Conservation (phyloP, 2,888 invertebrate genomes). For the Zygaena filipendulae region DNA sequence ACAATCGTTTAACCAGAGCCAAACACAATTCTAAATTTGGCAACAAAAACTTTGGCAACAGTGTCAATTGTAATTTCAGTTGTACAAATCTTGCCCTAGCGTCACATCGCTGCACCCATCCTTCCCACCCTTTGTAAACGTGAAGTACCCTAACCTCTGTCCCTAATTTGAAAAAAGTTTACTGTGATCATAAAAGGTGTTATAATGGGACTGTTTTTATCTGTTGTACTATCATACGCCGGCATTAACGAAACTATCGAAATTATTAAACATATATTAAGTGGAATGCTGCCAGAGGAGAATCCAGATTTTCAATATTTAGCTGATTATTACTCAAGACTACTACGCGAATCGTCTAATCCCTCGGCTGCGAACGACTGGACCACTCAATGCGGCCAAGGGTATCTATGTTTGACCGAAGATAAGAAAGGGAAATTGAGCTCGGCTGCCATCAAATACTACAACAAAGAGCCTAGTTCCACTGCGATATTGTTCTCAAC, state of each 20-base stretch:
- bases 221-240: slow-evolving; percentile 79
- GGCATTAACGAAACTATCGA: slow-evolving; percentile 77
- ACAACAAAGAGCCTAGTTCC: slow-evolving; percentile 44
- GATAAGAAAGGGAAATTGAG: slow-evolving; percentile 45
- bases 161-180: slow-evolving; percentile 25
- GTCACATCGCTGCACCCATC: slow-evolving; percentile 55
- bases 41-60: slow-evolving; percentile 62
- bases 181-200: slow-evolving; percentile 19
- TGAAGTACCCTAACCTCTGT: slow-evolving; percentile 28
- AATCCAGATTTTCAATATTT: slow-evolving; percentile 49
- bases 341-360: slow-evolving; percentile 39
- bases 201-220: slow-evolving; percentile 78
- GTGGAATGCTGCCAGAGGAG: slow-evolving; percentile 46
- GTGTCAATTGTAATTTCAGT: slow-evolving; percentile 64
- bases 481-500: slow-evolving; percentile 60
- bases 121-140: slow-evolving; percentile 32
- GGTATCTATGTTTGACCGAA: slow-evolving; percentile 48
- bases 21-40: slow-evolving; percentile 60
- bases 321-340: slow-evolving; percentile 44
- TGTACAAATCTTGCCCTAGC: slow-evolving; percentile 62
- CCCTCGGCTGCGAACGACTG: slow-evolving; percentile 33
- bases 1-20: slow-evolving; percentile 43
- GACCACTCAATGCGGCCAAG: slow-evolving; percentile 48
- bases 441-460: slow-evolving; percentile 52
- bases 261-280: slow-evolving; percentile 61